These are phyloP conservation scores for Ailuropoda melanoleuca DNA, from an alignment of 2,113 vertebrate genomes.

Conservation along the genomic window DNA sequence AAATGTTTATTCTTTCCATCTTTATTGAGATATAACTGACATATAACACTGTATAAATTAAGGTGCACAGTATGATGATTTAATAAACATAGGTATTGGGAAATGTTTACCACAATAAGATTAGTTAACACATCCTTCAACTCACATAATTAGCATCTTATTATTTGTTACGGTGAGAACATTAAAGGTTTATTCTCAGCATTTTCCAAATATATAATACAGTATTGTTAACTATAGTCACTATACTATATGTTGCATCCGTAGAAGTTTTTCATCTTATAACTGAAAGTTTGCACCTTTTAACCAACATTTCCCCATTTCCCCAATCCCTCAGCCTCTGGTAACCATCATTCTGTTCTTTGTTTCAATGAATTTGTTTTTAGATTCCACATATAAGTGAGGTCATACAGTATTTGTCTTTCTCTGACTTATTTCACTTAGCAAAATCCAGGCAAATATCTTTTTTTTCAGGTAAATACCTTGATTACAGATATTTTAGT, in stretches of 20 bases:
- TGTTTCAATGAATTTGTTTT: not conserved
- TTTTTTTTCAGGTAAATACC: not conserved
- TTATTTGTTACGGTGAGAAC: not conserved
- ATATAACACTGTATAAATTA: not conserved
- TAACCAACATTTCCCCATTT: not conserved
- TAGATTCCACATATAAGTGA: not conserved
- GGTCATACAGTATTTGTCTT: not conserved
- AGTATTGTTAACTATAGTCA: not conserved
- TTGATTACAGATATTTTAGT: not conserved
- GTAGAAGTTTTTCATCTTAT: not conserved
- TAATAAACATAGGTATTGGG: not conserved
- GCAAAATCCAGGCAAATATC: not conserved
- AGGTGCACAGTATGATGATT: not conserved
- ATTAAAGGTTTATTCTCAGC: not conserved
- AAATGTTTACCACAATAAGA: not conserved
- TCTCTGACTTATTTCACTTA: not conserved
- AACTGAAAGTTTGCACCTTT: not conserved
- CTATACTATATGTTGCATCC: not conserved
- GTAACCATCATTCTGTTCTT: not conserved
- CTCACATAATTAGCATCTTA: not conserved
- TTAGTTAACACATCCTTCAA: not conserved
- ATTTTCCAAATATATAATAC: not conserved
- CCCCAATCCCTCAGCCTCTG: not conserved
- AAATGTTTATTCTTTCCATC: not conserved
- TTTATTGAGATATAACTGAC: not conserved